Conservation (phyloP, 2,113 vertebrate species). For the Lamprotornis superbus region DNA sequence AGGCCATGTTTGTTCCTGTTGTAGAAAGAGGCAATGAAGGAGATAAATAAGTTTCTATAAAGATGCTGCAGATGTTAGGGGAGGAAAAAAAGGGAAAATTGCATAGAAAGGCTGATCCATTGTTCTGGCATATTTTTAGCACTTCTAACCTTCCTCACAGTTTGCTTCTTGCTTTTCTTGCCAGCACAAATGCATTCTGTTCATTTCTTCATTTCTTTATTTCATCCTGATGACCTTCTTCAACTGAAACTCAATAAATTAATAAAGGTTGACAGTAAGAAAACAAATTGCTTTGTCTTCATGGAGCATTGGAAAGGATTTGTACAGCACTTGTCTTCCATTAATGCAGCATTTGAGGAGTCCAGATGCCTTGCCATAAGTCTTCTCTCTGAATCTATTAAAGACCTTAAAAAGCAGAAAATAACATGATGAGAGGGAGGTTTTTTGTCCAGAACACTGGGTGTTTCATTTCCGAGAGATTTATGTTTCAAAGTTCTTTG, state of each 20-base stretch:
- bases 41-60: conserved; percentile 7
- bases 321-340: conserved; percentile 28
- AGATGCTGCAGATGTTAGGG: background rate
- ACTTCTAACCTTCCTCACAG: conserved; percentile 26
- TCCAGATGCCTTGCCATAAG: conserved; percentile 19
- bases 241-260: conserved; percentile 29
- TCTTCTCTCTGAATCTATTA: conserved; percentile 13
- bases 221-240: conserved; percentile 37
- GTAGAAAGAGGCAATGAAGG: background rate
- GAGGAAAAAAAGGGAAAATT: background rate
- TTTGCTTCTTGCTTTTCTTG: conserved; percentile 25
- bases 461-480: background rate
- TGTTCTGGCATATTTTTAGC: conserved; percentile 42
- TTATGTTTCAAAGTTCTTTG: conserved; percentile 55
- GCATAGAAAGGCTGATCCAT: background rate
- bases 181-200: conserved; percentile 28
- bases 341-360: conserved; percentile 23
- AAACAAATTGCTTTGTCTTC: conserved; percentile 29
- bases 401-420: background rate
- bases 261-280: conserved; percentile 27
- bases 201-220: background rate
- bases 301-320: background rate
- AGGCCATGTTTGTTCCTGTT: background rate
- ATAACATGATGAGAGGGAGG: background rate
- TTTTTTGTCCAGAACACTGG: conserved; percentile 5